These are phyloP conservation scores for Heliconius congener DNA, from an alignment of 1,140 invertebrate species.

Conservation along the genomic window DNA sequence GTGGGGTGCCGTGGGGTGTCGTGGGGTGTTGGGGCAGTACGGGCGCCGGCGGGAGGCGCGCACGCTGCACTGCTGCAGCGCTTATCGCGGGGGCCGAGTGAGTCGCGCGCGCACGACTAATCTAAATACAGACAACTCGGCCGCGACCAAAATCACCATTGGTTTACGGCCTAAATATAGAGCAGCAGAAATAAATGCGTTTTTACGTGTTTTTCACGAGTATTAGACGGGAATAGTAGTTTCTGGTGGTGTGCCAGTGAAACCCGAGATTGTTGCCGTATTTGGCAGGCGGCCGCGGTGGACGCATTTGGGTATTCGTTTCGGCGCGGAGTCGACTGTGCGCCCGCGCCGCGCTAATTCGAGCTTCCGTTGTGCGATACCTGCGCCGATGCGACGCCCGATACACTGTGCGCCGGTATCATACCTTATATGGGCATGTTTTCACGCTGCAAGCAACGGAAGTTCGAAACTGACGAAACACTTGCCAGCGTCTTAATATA, in stretches of 20 bases:
- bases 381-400: slow-evolving; percentile 33
- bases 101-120: slow-evolving; percentile 58
- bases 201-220: slow-evolving; percentile 77
- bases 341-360: slow-evolving; percentile 43
- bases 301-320: slow-evolving; percentile 76
- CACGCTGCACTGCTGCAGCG: slow-evolving; percentile 42
- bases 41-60: slow-evolving; percentile 33
- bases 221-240: slow-evolving; percentile 70
- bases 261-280: slow-evolving; percentile 76
- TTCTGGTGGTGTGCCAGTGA: slow-evolving; percentile 64
- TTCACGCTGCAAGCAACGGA: slow-evolving; percentile 39
- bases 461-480: slow-evolving; percentile 12
- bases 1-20: not conserved
- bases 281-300: slow-evolving; percentile 64
- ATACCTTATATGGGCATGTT: slow-evolving; percentile 61
- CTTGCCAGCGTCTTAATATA: slow-evolving; percentile 13
- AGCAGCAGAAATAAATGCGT: slow-evolving; percentile 78
- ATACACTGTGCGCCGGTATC: slow-evolving; percentile 23
- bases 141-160: slow-evolving; percentile 75
- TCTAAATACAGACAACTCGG: slow-evolving; percentile 78
- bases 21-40: slow-evolving; percentile 17
- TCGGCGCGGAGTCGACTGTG: slow-evolving; percentile 45
- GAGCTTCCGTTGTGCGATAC: slow-evolving; percentile 48
- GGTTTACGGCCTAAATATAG: slow-evolving; percentile 80
- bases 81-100: slow-evolving; percentile 45